Base-by-base conservation (phyloP, 2,888 invertebrate genomes). In the Meiosimyza platycephala region DNA sequence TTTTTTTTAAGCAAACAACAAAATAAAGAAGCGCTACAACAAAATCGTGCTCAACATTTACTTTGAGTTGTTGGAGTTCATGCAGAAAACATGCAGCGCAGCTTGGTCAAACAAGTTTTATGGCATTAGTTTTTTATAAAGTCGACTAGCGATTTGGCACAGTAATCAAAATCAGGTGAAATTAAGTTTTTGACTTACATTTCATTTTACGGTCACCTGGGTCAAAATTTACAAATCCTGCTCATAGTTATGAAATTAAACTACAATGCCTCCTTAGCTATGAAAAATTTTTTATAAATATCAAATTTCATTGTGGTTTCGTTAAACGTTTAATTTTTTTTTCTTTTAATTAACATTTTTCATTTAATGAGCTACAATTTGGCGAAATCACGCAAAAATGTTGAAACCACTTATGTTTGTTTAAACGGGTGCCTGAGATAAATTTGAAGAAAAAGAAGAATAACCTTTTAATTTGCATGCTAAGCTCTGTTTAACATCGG, bases 1-100 rank as follows among this genome's bases (percentile, higher is more conserved):
- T 22, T 70, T 16, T 62, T 18, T 70, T 18, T 40, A 52, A 51
- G 22, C 16, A 28, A 2, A 51, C 64, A 59, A 16, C 50, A 54
- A 70, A 70, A 47, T 70, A 74, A 74, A 77, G 77, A 77, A 75
- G 76, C 40, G 40, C 71, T 76, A 63, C 71, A 73, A 57, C 54
- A n/a, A 74, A 75, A 52, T 76, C 77, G 77, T 77, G 77, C 76
- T 74, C 75, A 72, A 70, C 47, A 63, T 75, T 71, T 72, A 63
- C n/a, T 54, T 12, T 54, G 18, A 54, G 1, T 22, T 54, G n/a
- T 59, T 59, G 22, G 28, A 28, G 59, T 28, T 59, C 28, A n/a
- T 28, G 6, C 28, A 12, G 59, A 13, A 59, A 18, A 9, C 28
- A 13, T 28, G 28, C 59, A 54, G 16, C 9, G 6, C 40, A 40